These are phyloP conservation scores for Sebastes glaucus DNA, from an alignment of 2,797 vertebrate species.

Conservation along the genomic window DNA sequence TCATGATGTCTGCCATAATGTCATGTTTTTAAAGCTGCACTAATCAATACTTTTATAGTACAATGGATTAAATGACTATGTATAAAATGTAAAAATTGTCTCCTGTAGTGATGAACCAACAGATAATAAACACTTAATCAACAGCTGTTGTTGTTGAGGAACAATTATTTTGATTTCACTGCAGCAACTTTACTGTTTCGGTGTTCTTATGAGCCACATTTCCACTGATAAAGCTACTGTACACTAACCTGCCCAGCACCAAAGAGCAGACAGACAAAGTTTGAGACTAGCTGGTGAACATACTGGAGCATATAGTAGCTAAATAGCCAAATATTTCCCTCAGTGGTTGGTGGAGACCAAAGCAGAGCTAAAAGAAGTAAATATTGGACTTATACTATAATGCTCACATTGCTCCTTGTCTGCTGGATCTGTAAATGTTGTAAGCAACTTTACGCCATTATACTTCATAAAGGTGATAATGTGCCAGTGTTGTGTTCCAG, in stretches of 20 bases:
- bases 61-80: not conserved
- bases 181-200: not conserved
- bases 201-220: not conserved
- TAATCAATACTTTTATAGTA: not conserved
- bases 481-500: not conserved
- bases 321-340: not conserved
- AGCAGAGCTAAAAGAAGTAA: not conserved
- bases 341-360: not conserved
- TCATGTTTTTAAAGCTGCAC: not conserved
- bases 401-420: not conserved
- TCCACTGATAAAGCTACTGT: not conserved
- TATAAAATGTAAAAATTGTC: not conserved
- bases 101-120: not conserved
- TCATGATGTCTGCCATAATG: not conserved
- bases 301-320: not conserved
- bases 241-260: not conserved
- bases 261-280: not conserved
- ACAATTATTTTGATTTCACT: not conserved
- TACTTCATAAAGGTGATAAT: not conserved
- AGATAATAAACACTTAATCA: not conserved
- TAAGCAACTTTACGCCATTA: not conserved
- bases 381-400: not conserved
- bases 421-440: not conserved
- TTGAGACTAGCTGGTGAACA: not conserved
- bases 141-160: not conserved